phyloP scores from a whole-genome alignment of 2,797 vertebrate species.

The Notolabrus celidotus region DNA sequence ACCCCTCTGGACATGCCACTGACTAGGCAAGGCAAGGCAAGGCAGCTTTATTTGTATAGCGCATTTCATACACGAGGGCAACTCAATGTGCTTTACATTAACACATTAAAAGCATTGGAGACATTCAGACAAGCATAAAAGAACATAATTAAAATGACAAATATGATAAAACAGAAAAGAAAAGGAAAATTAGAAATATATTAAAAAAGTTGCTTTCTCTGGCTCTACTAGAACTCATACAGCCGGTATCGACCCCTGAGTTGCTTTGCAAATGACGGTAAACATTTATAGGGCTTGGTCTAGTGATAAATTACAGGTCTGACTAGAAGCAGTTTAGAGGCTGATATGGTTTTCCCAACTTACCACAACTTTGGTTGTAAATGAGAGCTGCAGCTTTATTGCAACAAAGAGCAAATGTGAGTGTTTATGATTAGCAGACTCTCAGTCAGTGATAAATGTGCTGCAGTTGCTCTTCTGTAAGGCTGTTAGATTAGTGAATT shows the following conservation, averaged over 20 bases:
- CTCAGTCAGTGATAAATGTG: constrained; percentile 45
- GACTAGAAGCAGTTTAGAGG: constrained; percentile 19
- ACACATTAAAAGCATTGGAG: too few relatives aligned
- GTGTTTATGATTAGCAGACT: constrained; percentile 20
- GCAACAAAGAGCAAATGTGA: constrained; percentile 9
- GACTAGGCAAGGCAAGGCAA: too few relatives aligned
- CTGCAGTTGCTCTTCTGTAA: constrained; percentile 24
- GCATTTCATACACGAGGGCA: too few relatives aligned
- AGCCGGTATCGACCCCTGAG: not conserved
- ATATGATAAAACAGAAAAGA: too few relatives aligned
- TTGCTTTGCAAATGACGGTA: not conserved
- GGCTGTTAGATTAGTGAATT: constrained; percentile 35
- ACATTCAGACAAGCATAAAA: too few relatives aligned
- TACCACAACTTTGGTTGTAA: constrained; percentile 30
- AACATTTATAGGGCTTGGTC: not conserved
- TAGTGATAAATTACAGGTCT: constrained; percentile 29
- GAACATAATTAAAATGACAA: too few relatives aligned
- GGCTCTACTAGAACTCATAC: not conserved
- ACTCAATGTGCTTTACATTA: too few relatives aligned
- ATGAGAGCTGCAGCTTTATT: constrained; percentile 46
- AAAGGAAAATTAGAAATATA: too few relatives aligned
- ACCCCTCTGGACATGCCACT: too few relatives aligned
- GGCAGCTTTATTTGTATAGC: too few relatives aligned
- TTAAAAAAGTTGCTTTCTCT: too few relatives aligned
- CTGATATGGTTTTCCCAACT: constrained; percentile 9